Conservation (phyloP, 1,140 invertebrate genomes). For the Cotesia typhae region DNA sequence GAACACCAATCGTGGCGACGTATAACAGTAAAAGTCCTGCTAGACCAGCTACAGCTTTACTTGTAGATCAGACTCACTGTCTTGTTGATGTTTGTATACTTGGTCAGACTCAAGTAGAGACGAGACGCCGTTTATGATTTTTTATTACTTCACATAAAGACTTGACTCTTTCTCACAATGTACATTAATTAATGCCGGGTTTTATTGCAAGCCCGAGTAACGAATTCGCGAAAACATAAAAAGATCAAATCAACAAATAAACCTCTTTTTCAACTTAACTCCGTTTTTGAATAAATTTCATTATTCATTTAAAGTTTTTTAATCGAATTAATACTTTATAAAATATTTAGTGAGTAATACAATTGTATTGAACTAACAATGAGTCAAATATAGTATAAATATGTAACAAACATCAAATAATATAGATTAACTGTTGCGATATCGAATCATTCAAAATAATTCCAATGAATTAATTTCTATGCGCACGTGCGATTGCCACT, state of each 20-base stretch:
- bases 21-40: conserved; percentile 52
- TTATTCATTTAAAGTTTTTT: too few species aligned
- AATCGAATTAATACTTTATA: too few species aligned
- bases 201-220: not conserved
- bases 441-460: conserved; percentile 32
- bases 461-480: conserved; percentile 13
- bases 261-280: too few species aligned
- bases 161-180: not conserved
- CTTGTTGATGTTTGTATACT: conserved; percentile 19
- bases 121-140: conserved; percentile 17
- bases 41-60: conserved; percentile 34
- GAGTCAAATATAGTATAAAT: too few species aligned
- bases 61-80: conserved; percentile 37
- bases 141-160: conserved; percentile 3
- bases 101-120: conserved; percentile 33
- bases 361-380: too few species aligned
- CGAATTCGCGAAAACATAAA: not conserved
- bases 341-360: too few species aligned
- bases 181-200: conserved; percentile 14
- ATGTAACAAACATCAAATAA: conserved; percentile 3
- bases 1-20: conserved; percentile 31
- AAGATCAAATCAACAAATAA: too few species aligned
- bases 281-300: too few species aligned
- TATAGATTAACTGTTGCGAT: conserved; percentile 17
- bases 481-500: conserved; percentile 13